Base-by-base conservation (phyloP, 1,140 invertebrate species). In the Drosophila auraria region DNA sequence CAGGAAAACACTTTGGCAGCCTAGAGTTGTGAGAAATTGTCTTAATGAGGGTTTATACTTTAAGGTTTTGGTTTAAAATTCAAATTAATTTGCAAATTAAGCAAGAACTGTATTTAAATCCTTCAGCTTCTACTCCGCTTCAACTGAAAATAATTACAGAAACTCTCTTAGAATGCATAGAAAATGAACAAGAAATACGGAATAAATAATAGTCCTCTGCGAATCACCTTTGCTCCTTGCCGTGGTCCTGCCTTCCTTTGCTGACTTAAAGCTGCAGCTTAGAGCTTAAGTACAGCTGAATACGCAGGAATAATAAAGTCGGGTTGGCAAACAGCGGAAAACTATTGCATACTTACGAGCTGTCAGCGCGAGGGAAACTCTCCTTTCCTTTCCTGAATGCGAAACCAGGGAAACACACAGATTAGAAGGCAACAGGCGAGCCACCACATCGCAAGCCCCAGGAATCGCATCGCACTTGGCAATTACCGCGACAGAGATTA, bases 401-500 rank as follows among this genome's bases (percentile, higher is more conserved):
- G 58, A 72, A 81, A 76, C 62, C 84, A 77, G 71, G 74, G 68
- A 62, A 53, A 61, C 58, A 57, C 68, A 74, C 66, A 57, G 59
- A 65, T 57, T 58, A 73, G 77, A 3, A 61, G 72, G 69, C 70
- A 73, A 54, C 62, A 87, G 82, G 79, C 38, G 44, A 30, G 63
- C 51, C 51, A 27, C 53, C 15, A 42, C 40, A 56, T 9, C 53
- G 23, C 33, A 38, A 15, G 27, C 17, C 17, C 17, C 54, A 23
- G 54, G 36, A 56, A 38, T 56, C 54, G 54, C 68, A 51, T 50
- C 57, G 70, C 80, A 83, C 63, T 78, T 78, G 76, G 64, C 74
- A 78, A 78, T 78, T 78, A 80, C 60, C 59, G 57, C 30, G 40
- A 72, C 57, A 78, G 72, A 78, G 56, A 78, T 70, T 69, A 79